A percentile compares a stretch with the other conserved stretches of the same genome.
phyloP scores from a whole-genome alignment of 2,797 vertebrate genomes.

The Melanotaenia boesemani region DNA sequence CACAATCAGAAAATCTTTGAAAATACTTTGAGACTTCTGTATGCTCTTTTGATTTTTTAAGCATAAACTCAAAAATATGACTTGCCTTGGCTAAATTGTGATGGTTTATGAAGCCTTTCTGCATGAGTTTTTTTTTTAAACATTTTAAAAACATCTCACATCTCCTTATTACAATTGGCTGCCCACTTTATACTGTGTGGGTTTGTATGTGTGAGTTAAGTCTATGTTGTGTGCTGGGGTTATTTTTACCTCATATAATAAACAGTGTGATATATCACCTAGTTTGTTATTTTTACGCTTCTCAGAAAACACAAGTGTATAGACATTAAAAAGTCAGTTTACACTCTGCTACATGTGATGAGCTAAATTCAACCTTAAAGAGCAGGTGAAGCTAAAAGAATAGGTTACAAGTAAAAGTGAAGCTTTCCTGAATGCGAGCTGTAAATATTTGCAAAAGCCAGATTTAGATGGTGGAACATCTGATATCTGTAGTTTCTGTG shows the following conservation, averaged over 20 bases:
- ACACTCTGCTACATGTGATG: not conserved
- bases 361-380: not conserved
- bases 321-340: not conserved
- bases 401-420: not conserved
- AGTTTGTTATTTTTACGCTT: slow-evolving; percentile 30
- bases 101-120: not conserved
- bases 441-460: not conserved
- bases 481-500: not conserved
- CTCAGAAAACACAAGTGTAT: slow-evolving; percentile 3
- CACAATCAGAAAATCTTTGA: no score
- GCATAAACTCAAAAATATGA: not conserved
- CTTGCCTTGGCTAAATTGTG: not conserved
- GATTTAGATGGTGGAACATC: not conserved
- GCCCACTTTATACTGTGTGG: not conserved
- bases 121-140: not conserved
- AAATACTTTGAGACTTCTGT: no score
- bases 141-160: not conserved
- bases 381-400: not conserved
- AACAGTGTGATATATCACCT: slow-evolving; percentile 29
- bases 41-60: no score
- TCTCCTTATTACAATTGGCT: not conserved
- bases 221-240: not conserved
- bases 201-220: not conserved
- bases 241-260: slow-evolving; percentile 31
- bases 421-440: not conserved